These are phyloP conservation scores for Paelopatides confundens DNA, from an alignment of 53 echinoderm and acorn worm species.

Conservation along the genomic window DNA sequence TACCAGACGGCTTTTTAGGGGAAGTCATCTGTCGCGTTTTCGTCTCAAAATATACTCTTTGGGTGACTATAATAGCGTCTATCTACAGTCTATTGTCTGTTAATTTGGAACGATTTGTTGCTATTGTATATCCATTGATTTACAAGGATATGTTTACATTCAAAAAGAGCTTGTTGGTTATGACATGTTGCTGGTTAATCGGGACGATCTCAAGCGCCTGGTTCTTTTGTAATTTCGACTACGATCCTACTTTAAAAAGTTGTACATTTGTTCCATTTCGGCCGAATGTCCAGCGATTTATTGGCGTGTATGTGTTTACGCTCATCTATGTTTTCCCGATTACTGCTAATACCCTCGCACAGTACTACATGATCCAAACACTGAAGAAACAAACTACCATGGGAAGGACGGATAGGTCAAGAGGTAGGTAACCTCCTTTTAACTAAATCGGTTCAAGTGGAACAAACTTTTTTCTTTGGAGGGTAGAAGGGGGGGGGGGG, in stretches of 20 bases:
- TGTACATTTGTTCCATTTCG: constrained; percentile 69
- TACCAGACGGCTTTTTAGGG: constrained; percentile 69
- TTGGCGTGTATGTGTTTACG: constrained; percentile 77
- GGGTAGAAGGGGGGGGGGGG: too few relatives aligned
- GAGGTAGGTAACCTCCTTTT: too few relatives aligned
- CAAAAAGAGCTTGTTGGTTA: constrained; percentile 53
- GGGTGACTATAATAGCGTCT: constrained; percentile 86
- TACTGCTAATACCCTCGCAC: constrained; percentile 62
- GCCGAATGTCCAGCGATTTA: neutral
- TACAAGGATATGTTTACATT: constrained; percentile 72
- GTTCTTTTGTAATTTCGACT: constrained; percentile 77
- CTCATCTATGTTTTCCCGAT: constrained; percentile 79
- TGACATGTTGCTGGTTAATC: constrained; percentile 73
- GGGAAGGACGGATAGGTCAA: neutral
- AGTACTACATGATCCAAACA: constrained; percentile 75
- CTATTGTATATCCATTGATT: constrained; percentile 81
- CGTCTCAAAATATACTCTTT: constrained; percentile 83
- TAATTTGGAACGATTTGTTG: constrained; percentile 87
- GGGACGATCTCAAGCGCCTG: constrained; percentile 74
- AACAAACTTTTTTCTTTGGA: too few relatives aligned
- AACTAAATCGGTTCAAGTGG: too few relatives aligned
- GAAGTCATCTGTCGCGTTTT: constrained; percentile 86
- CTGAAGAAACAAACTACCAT: constrained; percentile 29
- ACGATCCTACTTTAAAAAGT: constrained; percentile 19
- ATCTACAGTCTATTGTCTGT: constrained; percentile 80